Base-by-base conservation (phyloP, 1,140 invertebrate species). In the Homarus americanus region DNA sequence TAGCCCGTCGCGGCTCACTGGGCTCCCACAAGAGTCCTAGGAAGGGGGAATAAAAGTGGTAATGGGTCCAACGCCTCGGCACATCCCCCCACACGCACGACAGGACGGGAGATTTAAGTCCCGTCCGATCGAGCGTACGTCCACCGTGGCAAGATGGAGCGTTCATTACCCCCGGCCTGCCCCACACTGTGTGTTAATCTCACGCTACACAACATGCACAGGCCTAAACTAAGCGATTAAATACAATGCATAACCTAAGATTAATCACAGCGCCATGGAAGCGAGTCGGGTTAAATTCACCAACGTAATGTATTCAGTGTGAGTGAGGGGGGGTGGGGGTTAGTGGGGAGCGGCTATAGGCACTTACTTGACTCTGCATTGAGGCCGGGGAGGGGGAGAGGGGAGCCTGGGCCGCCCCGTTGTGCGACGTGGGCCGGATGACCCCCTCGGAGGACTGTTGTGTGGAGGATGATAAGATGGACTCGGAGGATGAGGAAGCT, bases 401-500 rank as follows among this genome's bases (percentile, higher is more conserved):
- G n/a, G 83, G 83, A 34, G 83, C 83, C 72, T 82, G 73, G 24
- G 80, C 44, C 17, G 86, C 78, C 38, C 91, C 82, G 40, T 82
- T 82, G 24, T 87, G 78, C 34, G 86, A 49, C 20, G 75, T 80
- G 10, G 72, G 78, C 38, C 69, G 76, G 28, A 66, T 78, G 3
- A 82, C 84, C 24, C 84, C 91, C 32, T 91, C 91, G 7, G 91
- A 91, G 36, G 85, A 90, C 4, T 87, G 90, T 53, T 92, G 91
- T 20, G 91, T 84, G 20, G 86, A 92, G 9, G 91, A 87, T 40
- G 91, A 88, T 9, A 92, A 72, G 63, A 92, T 92, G 69, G 86
- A 89, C 86, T 92, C 91, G 12, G 91, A 92, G 32, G 91, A 92
- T n/a, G 91, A 92, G 40, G 91, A 92, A n/a, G 87, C 91, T 53